Evolutionary conservation across 2,113 vertebrate species (phyloP).

Genomic region (Xiphophorus hellerii): DNA sequence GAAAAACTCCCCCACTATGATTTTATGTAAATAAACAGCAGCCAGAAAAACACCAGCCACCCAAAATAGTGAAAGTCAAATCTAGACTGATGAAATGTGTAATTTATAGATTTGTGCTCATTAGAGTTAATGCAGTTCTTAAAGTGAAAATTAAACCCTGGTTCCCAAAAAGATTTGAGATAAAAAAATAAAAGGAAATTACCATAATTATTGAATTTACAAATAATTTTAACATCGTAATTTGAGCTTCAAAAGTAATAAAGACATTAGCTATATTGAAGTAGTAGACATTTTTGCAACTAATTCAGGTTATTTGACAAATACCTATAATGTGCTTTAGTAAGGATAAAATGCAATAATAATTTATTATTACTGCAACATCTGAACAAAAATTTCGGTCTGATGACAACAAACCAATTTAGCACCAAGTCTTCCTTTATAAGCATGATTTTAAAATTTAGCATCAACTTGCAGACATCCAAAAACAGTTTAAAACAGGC

Average conservation of each 20-base stretch:
- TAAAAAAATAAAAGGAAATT: neutral
- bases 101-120: conserved; percentile 53
- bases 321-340: neutral
- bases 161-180: neutral
- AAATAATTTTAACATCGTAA: neutral
- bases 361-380: neutral
- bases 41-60: neutral
- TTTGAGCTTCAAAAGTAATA: neutral
- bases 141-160: neutral
- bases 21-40: conserved; percentile 23
- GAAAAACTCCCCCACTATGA: conserved; percentile 16
- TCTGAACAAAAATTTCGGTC: neutral
- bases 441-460: neutral
- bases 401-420: neutral
- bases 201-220: neutral
- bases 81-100: too few species aligned
- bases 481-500: neutral
- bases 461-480: neutral
- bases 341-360: neutral
- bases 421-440: neutral
- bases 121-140: conserved; percentile 11
- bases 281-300: neutral
- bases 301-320: neutral
- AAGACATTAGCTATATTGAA: neutral
- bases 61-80: neutral